Evolutionary conservation across 2,113 vertebrate genomes (phyloP), one percentile per base, ranked within the genome.

Genomic region (Pedionomus torquatus): DNA sequence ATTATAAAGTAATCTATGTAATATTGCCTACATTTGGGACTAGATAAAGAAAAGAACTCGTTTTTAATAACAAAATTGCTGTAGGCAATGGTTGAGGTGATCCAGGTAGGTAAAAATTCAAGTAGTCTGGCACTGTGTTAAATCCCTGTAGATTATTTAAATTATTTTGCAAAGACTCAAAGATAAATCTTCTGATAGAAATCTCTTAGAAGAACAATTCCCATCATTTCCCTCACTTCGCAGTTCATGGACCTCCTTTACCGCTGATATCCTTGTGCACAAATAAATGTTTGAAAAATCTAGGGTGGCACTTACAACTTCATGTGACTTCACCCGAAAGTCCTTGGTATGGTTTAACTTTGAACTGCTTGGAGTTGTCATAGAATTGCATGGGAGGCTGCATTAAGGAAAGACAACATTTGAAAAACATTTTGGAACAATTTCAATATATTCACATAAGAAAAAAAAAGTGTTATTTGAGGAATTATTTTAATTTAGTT

Each of bases 51-150:
- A 71, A 90, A 87, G 24, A 21, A 83, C 68, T 92, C 24, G 44
- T 83, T 96, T 95, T 96, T 97, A 93, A 97, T 96, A 97, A 93
- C 49, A 83, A 72, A 94, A 89, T 76, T 68, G 79, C 95, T 92
- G 71, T 89, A 96, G 92, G 93, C 96, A 78, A 58, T 89, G 35
- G 33, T 48, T 70, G 55, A 90, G 60, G 64, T 94, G 83, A 93
- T 90, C 82, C 83, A 88, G 54, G 54, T 96, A 95, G 71, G 75
- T 90, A 90, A 48, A 78, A 95, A 95, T 83, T 86, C 88, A 83
- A 93, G 75, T 70, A 77, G 85, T 93, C 85, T 95, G 92, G 83
- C 55, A 93, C 64, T 88, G 20, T 82, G 48, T 78, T 96, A 93
- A 88, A 94, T 95, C 85, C 35, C 18, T 55, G 9, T 74, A 70